Evolutionary conservation across 2,113 vertebrate species (phyloP).

Genomic region (Arothron firmamentum): DNA sequence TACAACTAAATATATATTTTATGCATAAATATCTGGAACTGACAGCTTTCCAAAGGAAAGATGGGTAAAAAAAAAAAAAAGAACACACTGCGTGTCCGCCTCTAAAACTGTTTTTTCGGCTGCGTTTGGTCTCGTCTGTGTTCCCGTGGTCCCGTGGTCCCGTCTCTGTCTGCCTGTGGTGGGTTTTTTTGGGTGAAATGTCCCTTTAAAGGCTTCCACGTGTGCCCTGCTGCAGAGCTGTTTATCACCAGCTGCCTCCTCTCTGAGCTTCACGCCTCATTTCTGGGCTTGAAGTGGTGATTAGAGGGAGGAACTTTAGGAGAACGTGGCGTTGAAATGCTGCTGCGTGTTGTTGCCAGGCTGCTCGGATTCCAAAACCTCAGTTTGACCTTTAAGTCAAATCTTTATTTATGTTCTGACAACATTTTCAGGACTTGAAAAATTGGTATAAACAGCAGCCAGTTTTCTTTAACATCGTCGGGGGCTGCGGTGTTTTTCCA

Average conservation of each 20-base stretch:
- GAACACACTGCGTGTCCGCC: too few relatives aligned
- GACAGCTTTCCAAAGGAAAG: too few relatives aligned
- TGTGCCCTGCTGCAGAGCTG: slow-evolving; percentile 15
- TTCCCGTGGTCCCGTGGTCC: slow-evolving; percentile 23
- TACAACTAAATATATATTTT: too few relatives aligned
- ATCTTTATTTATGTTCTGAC: background rate
- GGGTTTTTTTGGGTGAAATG: background rate
- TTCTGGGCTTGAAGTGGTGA: slow-evolving; percentile 4
- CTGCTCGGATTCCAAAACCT: background rate
- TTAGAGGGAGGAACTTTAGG: background rate
- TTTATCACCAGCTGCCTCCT: slow-evolving; percentile 20
- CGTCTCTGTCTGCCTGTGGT: slow-evolving; percentile 22
- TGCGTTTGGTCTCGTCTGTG: background rate
- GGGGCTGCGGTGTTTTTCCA: too few relatives aligned
- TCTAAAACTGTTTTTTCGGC: too few relatives aligned
- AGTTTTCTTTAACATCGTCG: too few relatives aligned
- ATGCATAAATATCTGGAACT: too few relatives aligned
- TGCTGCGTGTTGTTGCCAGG: background rate
- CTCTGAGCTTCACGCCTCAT: background rate
- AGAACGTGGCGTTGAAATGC: background rate
- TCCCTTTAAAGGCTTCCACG: background rate
- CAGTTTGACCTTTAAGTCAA: background rate
- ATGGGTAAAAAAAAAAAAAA: too few relatives aligned
- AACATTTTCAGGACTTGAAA: too few relatives aligned
- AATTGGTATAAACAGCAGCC: too few relatives aligned